Conservation (phyloP, 2,113 vertebrate species). For the Poeciliopsis prolifica region DNA sequence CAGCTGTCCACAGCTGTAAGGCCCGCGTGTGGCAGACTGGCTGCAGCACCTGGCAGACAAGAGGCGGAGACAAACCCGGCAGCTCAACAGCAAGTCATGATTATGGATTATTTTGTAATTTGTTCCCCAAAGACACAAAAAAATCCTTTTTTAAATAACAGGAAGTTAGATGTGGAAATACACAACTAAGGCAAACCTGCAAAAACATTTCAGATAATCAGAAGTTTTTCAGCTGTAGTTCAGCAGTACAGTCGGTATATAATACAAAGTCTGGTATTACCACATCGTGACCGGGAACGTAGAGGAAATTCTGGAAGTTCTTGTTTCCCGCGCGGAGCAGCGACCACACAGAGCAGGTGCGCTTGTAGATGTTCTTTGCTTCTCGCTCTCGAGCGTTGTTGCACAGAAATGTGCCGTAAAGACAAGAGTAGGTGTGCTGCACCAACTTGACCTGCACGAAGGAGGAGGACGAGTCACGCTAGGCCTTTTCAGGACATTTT, state of each 20-base stretch:
- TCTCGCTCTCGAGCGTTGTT: constrained; percentile 95
- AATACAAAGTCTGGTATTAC: constrained; percentile 61
- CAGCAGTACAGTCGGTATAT: neutral
- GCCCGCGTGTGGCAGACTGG: constrained; percentile 97
- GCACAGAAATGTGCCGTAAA: constrained; percentile 96
- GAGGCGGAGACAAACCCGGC: constrained; percentile 20
- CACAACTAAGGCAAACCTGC: neutral
- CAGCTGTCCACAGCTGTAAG: constrained; percentile 93
- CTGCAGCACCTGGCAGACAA: constrained; percentile 88
- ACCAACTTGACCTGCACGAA: constrained; percentile 93
- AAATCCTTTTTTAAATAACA: constrained; percentile 6
- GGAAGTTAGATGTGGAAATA: neutral
- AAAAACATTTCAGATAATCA: neutral
- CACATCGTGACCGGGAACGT: constrained; percentile 92
- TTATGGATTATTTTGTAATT: neutral
- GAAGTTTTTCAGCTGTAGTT: neutral
- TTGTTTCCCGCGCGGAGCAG: constrained; percentile 94
- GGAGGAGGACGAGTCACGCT: neutral
- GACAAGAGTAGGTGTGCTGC: constrained; percentile 97
- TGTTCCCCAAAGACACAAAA: neutral
- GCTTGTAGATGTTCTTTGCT: constrained; percentile 90
- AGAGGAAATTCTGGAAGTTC: constrained; percentile 99
- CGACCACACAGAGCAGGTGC: constrained; percentile 96
- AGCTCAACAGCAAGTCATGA: constrained; percentile 22
- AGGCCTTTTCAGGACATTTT: neutral